phyloP scores from a whole-genome alignment of 1,140 invertebrate species.

The Antheraea mylitta region DNA sequence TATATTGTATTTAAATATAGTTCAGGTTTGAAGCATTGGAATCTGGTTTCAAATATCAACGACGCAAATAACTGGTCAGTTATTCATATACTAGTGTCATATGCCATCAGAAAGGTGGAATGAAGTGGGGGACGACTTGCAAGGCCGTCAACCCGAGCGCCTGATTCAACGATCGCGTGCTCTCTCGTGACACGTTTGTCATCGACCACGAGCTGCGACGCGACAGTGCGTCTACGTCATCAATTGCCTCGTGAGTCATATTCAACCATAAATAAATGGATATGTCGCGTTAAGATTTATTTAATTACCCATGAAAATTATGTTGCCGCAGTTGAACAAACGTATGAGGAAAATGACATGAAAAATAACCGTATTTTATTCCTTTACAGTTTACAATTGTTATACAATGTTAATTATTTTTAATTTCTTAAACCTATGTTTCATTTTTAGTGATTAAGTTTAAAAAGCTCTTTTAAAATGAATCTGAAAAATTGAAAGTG shows the following conservation, averaged over 20 bases:
- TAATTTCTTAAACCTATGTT: no score
- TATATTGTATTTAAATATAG: not conserved
- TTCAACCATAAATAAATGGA: slow-evolving; percentile 22
- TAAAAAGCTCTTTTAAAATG: no score
- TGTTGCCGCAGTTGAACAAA: not conserved
- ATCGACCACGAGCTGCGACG: slow-evolving; percentile 12
- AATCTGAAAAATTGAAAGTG: no score
- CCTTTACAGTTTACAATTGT: no score
- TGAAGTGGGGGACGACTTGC: slow-evolving; percentile 1
- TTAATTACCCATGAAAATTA: not conserved
- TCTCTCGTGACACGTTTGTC: slow-evolving; percentile 17
- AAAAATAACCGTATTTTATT: no score
- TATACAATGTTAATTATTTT: no score
- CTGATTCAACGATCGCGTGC: slow-evolving; percentile 21
- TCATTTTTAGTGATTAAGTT: no score
- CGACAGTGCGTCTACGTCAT: slow-evolving; percentile 19
- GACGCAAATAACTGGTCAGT: not conserved
- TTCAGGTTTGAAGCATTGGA: slow-evolving; percentile 2
- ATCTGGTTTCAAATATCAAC: slow-evolving; percentile 5
- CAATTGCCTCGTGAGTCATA: slow-evolving; percentile 14
- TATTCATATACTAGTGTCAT: slow-evolving; percentile 8
- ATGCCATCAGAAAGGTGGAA: not conserved
- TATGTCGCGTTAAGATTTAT: slow-evolving; percentile 6
- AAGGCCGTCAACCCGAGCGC: slow-evolving; percentile 20
- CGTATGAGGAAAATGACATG: no score